phyloP scores from a whole-genome alignment of 2,888 invertebrate species.

The Oithona nana region DNA sequence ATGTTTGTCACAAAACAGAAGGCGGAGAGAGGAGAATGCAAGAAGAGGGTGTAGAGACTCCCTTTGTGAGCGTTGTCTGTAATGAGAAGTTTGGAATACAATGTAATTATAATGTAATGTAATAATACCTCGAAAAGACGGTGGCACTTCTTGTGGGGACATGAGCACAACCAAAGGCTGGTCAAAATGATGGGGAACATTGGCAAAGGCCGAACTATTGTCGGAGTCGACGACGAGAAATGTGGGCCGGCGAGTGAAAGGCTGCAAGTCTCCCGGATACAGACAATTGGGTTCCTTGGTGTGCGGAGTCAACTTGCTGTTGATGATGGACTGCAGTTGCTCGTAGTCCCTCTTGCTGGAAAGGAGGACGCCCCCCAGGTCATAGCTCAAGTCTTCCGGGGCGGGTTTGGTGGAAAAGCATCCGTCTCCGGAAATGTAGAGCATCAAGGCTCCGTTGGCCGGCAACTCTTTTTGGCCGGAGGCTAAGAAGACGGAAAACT shows the following conservation, averaged over 20 bases:
- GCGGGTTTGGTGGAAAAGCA: constrained; percentile 61
- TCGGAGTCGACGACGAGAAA: constrained; percentile 88
- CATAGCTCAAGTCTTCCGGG: constrained; percentile 45
- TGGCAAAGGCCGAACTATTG: constrained; percentile 78
- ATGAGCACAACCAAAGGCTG: constrained; percentile 79
- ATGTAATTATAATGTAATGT: too few relatives aligned
- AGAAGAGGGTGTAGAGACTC: constrained; percentile 79
- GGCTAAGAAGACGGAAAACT: constrained; percentile 76
- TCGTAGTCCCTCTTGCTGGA: constrained; percentile 35
- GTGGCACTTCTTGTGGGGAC: constrained; percentile 77
- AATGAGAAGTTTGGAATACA: too few relatives aligned
- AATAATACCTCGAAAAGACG: constrained; percentile 52
- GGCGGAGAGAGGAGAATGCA: constrained; percentile 79
- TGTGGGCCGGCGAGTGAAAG: constrained; percentile 75
- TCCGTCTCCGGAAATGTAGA: constrained; percentile 86
- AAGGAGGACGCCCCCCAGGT: constrained; percentile 13
- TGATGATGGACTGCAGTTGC: constrained; percentile 20
- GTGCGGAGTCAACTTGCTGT: constrained; percentile 7
- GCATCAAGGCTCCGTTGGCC: constrained; percentile 65
- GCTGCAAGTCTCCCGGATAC: constrained; percentile 80
- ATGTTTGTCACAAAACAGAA: constrained; percentile 80
- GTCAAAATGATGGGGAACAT: constrained; percentile 74
- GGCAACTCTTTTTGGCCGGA: constrained; percentile 81
- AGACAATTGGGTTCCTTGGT: constrained; percentile 28
- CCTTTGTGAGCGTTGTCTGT: constrained; percentile 64